These are phyloP conservation scores for Falco novaeseelandiae DNA, from an alignment of 2,797 vertebrate species.

Conservation along the genomic window DNA sequence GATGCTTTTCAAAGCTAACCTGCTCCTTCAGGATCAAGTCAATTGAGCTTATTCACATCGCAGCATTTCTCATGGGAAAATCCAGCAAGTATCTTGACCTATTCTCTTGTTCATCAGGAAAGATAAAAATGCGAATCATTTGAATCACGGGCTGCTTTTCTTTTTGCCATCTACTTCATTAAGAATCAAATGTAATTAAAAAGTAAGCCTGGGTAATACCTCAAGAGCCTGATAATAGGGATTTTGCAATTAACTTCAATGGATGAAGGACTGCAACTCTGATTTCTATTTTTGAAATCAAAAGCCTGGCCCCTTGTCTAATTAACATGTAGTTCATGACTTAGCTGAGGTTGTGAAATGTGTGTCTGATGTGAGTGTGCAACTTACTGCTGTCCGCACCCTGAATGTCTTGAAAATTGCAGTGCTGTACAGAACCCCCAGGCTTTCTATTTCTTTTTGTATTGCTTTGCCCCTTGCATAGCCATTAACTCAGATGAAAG, in stretches of 20 bases:
- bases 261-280: conserved; percentile 50
- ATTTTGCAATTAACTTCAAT: conserved; percentile 68
- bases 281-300: conserved; percentile 62
- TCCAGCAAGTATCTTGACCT: conserved; percentile 59
- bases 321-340: conserved; percentile 62
- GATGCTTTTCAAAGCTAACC: conserved; percentile 54
- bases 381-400: not conserved
- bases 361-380: not conserved
- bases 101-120: conserved; percentile 53
- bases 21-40: conserved; percentile 46
- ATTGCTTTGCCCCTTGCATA: not conserved
- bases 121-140: conserved; percentile 53
- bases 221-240: conserved; percentile 60
- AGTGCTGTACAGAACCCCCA: fast-evolving
- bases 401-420: not conserved
- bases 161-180: conserved; percentile 59
- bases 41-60: conserved; percentile 41
- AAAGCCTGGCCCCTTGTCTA: conserved; percentile 48
- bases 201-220: conserved; percentile 53
- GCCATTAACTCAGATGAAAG: not conserved
- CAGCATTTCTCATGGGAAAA: conserved; percentile 68
- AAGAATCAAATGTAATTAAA: conserved; percentile 69
- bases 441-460: not conserved
- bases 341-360: conserved; percentile 30
- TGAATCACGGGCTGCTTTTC: conserved; percentile 51